phyloP scores from a whole-genome alignment of 2,888 invertebrate species.

The Eristalis pertinax region DNA sequence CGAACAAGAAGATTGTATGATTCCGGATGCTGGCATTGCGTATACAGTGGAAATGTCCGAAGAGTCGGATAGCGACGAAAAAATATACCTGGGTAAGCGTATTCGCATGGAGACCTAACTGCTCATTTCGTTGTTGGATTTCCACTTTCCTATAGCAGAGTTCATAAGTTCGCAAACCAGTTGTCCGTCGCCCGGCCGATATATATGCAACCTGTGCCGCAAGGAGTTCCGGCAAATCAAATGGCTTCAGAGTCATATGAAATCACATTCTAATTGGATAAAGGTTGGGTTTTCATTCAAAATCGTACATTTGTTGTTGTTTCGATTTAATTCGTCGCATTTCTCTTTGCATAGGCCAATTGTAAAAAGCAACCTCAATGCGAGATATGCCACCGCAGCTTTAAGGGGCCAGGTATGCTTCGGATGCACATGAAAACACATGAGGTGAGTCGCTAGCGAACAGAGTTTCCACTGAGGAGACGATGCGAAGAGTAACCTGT shows the following conservation, averaged over 20 bases:
- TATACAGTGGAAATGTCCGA: conserved; percentile 68
- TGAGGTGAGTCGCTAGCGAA: conserved; percentile 76
- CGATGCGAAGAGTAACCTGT: neutral
- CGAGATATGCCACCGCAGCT: conserved; percentile 84
- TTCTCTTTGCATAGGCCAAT: conserved; percentile 81
- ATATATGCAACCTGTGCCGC: conserved; percentile 85
- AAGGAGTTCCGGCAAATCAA: conserved; percentile 85
- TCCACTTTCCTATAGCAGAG: conserved; percentile 76
- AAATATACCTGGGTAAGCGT: conserved; percentile 58
- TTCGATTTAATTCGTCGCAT: conserved; percentile 4
- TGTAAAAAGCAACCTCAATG: conserved; percentile 86
- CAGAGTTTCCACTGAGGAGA: neutral
- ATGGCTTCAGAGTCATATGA: conserved; percentile 85
- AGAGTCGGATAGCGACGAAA: conserved; percentile 67
- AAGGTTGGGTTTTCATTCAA: conserved; percentile 75
- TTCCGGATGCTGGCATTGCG: conserved; percentile 56
- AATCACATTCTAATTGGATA: conserved; percentile 85
- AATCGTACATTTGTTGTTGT: neutral
- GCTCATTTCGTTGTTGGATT: conserved; percentile 45
- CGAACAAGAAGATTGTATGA: conserved; percentile 54
- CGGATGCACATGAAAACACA: conserved; percentile 87
- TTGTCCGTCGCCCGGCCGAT: conserved; percentile 83
- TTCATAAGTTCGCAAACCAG: conserved; percentile 82
- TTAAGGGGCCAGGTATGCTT: conserved; percentile 86
- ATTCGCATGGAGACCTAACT: neutral